Conservation (phyloP, 2,113 vertebrate species). For the Ornithorhynchus anatinus region DNA sequence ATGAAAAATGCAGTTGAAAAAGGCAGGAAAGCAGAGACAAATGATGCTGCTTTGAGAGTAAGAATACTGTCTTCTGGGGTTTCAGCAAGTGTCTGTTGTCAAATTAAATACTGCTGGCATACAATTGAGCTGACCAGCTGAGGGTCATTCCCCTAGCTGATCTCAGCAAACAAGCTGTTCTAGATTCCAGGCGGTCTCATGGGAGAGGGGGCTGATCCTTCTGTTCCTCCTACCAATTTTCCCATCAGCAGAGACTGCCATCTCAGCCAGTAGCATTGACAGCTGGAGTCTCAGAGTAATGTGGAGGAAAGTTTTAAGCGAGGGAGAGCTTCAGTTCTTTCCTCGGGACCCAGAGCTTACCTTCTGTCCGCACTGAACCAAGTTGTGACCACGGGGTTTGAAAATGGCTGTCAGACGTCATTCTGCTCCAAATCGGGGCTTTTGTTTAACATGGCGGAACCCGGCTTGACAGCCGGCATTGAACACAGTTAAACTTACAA, state of each 20-base stretch:
- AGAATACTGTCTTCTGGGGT: neutral
- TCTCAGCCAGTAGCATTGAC: neutral
- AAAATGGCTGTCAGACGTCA: neutral
- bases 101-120: neutral
- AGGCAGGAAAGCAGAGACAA: neutral
- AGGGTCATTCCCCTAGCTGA: neutral
- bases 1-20: neutral
- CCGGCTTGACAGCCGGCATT: neutral
- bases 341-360: neutral
- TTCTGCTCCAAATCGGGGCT: neutral
- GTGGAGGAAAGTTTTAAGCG: neutral
- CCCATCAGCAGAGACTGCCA: neutral
- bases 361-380: neutral
- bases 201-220: neutral
- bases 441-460: no score
- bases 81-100: neutral
- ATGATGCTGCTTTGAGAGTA: neutral
- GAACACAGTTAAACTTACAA: neutral
- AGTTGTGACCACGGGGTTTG: neutral
- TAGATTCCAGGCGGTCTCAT: neutral
- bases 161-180: neutral
- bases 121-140: neutral
- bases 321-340: conserved; percentile 3
- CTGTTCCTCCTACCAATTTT: neutral
- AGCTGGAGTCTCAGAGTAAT: neutral